These are phyloP conservation scores for Chaenogobius annularis DNA, from an alignment of 2,113 vertebrate genomes.

Conservation along the genomic window DNA sequence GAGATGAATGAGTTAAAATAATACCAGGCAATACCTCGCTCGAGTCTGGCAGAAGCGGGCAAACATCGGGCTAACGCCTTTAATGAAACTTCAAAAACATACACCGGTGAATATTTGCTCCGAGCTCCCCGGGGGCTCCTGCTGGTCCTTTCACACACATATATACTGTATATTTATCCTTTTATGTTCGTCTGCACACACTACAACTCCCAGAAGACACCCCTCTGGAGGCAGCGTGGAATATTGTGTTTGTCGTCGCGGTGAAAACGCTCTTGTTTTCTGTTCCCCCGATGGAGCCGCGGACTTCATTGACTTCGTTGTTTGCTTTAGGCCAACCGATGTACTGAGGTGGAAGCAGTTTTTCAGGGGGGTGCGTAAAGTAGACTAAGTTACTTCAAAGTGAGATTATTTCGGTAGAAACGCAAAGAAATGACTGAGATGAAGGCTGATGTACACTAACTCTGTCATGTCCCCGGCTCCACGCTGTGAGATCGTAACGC, in stretches of 20 bases:
- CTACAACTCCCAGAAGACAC: neutral
- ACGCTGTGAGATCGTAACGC: too few relatives aligned
- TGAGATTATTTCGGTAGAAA: too few relatives aligned
- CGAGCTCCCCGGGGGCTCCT: slow-evolving; percentile 11
- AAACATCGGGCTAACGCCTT: neutral
- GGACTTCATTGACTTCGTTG: slow-evolving; percentile 52
- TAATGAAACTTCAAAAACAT: neutral
- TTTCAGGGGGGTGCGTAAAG: neutral
- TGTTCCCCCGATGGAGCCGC: slow-evolving; percentile 39
- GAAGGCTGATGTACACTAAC: too few relatives aligned
- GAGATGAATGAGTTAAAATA: too few relatives aligned
- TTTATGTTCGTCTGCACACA: neutral
- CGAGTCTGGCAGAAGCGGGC: neutral
- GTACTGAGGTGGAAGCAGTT: slow-evolving; percentile 23
- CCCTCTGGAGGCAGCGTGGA: slow-evolving; percentile 43
- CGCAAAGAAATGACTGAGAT: too few relatives aligned
- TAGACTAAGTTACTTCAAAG: neutral
- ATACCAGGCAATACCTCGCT: too few relatives aligned
- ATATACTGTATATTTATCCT: slow-evolving; percentile 29
- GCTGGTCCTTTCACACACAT: neutral
- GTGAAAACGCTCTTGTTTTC: slow-evolving; percentile 37
- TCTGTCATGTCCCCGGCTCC: too few relatives aligned
- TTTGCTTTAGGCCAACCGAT: slow-evolving; percentile 46
- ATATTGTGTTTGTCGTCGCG: slow-evolving; percentile 38
- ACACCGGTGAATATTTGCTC: slow-evolving; percentile 8